A percentile compares a stretch with the other conserved stretches of the same genome.
Evolutionary conservation across 2,113 vertebrate genomes (phyloP).

Genomic region (Dasyornis broadbenti): DNA sequence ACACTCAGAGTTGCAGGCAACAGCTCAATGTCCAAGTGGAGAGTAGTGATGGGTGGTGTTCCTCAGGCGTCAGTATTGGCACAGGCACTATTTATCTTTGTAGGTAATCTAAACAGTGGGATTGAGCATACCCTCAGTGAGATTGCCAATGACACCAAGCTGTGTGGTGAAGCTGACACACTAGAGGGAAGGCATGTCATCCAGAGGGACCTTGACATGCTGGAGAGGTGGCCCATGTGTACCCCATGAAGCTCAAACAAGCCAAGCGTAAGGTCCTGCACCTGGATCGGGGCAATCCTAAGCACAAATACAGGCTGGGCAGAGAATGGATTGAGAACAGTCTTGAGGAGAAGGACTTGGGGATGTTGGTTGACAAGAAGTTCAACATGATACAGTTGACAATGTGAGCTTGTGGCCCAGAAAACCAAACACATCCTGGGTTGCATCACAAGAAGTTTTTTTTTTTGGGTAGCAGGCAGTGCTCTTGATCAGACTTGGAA

Average conservation of each 20-base stretch:
- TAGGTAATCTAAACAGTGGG: fast-evolving
- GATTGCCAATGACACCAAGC: not conserved
- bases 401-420: fast-evolving
- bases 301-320: not conserved
- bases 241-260: not conserved
- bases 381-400: not conserved
- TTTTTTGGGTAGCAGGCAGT: not conserved
- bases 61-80: not conserved
- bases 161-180: not conserved
- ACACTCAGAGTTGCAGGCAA: not conserved
- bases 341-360: not conserved
- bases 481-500: not conserved
- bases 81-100: not conserved
- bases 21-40: not conserved
- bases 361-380: not conserved
- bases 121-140: fast-evolving
- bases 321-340: not conserved
- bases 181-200: not conserved
- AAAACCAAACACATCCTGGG: not conserved
- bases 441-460: not conserved
- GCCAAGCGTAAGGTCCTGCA: not conserved
- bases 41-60: not conserved
- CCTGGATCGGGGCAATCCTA: not conserved
- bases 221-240: not conserved
- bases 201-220: not conserved